A percentile compares a stretch with the other conserved stretches of the same genome.
These are phyloP conservation scores for Drosophila repleta DNA, from an alignment of 1,140 invertebrate genomes.

Conservation along the genomic window DNA sequence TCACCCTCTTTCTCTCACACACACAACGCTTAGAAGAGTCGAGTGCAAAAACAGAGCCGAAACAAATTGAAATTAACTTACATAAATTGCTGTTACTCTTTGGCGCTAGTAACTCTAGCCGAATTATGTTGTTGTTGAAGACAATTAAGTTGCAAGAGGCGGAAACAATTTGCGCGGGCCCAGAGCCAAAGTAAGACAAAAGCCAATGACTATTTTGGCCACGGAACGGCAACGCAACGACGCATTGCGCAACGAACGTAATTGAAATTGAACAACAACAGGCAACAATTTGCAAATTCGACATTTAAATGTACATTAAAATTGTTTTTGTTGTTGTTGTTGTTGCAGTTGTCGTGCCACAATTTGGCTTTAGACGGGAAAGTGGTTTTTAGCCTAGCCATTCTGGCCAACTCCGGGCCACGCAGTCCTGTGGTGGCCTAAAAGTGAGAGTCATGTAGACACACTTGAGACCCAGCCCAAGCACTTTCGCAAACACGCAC, in stretches of 20 bases:
- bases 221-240: constrained; percentile 54
- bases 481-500: constrained; percentile 73
- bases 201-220: constrained; percentile 67
- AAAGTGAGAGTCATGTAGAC: constrained; percentile 81
- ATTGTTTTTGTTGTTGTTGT: constrained; percentile 30
- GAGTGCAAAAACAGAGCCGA: constrained; percentile 21
- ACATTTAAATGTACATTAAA: constrained; percentile 77
- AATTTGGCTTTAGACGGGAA: constrained; percentile 34
- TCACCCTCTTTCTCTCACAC: not conserved
- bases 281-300: constrained; percentile 77
- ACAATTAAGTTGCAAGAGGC: constrained; percentile 77
- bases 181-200: constrained; percentile 53
- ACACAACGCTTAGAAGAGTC: constrained; percentile 12
- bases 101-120: constrained; percentile 60
- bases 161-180: constrained; percentile 71
- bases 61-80: constrained; percentile 79
- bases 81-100: constrained; percentile 54
- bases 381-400: constrained; percentile 35
- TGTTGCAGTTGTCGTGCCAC: constrained; percentile 30
- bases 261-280: constrained; percentile 65
- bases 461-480: constrained; percentile 71
- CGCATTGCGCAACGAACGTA: constrained; percentile 76
- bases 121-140: constrained; percentile 79
- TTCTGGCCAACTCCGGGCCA: constrained; percentile 35
- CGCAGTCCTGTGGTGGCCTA: constrained; percentile 40